These are phyloP conservation scores for Tetramorium simillimum DNA, from an alignment of 1,140 invertebrate species.

Conservation along the genomic window DNA sequence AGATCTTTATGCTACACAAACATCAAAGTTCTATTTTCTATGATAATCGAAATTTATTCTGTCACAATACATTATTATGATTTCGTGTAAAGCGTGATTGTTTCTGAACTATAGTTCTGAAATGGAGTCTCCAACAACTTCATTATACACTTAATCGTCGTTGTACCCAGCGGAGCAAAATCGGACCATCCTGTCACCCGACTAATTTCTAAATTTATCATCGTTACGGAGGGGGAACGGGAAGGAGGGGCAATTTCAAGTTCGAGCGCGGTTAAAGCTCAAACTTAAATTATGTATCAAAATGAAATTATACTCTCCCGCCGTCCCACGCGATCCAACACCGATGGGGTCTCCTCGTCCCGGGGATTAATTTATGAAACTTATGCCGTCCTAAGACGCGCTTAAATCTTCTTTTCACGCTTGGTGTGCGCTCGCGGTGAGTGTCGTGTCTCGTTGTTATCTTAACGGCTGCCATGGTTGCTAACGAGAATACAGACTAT, in stretches of 20 bases:
- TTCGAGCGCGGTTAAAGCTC: slow-evolving; percentile 43
- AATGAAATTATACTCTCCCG: slow-evolving; percentile 40
- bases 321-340: slow-evolving; percentile 44
- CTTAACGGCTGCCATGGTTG: slow-evolving; percentile 76
- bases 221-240: background rate
- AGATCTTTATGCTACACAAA: background rate
- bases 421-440: slow-evolving; percentile 39
- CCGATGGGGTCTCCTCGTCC: slow-evolving; percentile 22
- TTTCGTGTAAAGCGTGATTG: background rate
- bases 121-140: background rate
- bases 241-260: slow-evolving; percentile 1
- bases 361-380: slow-evolving; percentile 70
- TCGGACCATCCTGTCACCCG: background rate
- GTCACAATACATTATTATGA: background rate
- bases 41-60: background rate
- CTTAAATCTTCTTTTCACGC: slow-evolving; percentile 71
- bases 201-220: slow-evolving; percentile 48
- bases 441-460: slow-evolving; percentile 75
- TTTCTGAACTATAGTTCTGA: background rate
- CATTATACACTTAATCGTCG: background rate
- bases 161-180: background rate
- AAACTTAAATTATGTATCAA: slow-evolving; percentile 59
- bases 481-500: slow-evolving; percentile 78
- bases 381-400: slow-evolving; percentile 63
- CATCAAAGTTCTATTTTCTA: too few relatives aligned